Conservation (phyloP, 2,888 invertebrate genomes). For the Herminia tarsipennalis region DNA sequence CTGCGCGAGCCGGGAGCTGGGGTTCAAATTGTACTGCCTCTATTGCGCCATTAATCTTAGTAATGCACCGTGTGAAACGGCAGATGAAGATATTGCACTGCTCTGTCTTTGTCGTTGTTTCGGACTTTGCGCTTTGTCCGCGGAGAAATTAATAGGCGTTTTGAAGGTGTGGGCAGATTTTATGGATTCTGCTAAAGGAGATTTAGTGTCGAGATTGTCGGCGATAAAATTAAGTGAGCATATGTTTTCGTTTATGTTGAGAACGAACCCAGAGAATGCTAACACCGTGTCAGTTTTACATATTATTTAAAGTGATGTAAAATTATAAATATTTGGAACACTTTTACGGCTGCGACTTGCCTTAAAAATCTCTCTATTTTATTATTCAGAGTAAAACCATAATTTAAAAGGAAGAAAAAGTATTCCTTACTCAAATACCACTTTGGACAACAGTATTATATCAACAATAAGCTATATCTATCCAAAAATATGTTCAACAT, state of each 20-base stretch:
- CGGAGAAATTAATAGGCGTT: constrained; percentile 45
- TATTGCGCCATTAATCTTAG: constrained; percentile 80
- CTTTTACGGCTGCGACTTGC: no score
- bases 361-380: no score
- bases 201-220: constrained; percentile 39
- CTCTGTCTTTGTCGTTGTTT: constrained; percentile 56
- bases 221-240: constrained; percentile 46
- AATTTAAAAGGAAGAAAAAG: no score
- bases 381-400: no score
- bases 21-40: constrained; percentile 79
- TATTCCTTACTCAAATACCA: no score
- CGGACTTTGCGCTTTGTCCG: constrained; percentile 47
- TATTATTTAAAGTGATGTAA: constrained; percentile 4
- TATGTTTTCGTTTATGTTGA: constrained; percentile 40
- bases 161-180: constrained; percentile 47
- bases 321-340: no score
- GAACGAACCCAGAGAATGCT: constrained; percentile 23
- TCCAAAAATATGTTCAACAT: constrained; percentile 1
- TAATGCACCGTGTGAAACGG: constrained; percentile 76
- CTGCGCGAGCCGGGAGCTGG: constrained; percentile 74
- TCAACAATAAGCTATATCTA: no score
- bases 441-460: no score
- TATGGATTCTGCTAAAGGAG: constrained; percentile 47
- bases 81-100: constrained; percentile 72
- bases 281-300: constrained; percentile 8